A percentile compares a stretch with the other conserved stretches of the same genome.
Conservation (phyloP, 2,113 vertebrate genomes). For the Malurus elegans region DNA sequence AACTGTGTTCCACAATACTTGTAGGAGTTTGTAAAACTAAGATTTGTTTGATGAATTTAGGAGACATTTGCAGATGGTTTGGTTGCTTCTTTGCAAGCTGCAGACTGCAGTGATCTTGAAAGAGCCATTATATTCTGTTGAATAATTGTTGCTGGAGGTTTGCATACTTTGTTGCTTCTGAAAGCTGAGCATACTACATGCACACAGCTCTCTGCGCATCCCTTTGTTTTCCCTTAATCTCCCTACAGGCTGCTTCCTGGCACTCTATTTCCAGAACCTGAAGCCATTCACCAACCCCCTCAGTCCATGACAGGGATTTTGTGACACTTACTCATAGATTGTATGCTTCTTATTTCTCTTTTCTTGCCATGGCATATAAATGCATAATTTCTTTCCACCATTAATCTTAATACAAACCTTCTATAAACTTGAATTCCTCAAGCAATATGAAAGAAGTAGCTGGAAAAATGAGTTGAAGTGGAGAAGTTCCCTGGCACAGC, state of each 20-base stretch:
- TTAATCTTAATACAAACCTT: not conserved
- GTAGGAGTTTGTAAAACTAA: not conserved
- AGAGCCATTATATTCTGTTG: conserved; percentile 23
- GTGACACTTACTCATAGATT: not conserved
- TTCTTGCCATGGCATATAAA: not conserved
- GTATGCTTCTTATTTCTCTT: not conserved
- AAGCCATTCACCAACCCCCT: not conserved
- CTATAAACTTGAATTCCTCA: not conserved
- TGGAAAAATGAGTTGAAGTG: not conserved
- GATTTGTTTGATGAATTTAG: not conserved
- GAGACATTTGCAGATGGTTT: not conserved
- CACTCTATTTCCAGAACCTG: not conserved
- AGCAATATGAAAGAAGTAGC: not conserved
- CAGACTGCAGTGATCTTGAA: not conserved
- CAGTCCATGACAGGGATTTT: not conserved
- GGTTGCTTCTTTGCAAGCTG: not conserved
- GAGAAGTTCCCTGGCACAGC: not conserved
- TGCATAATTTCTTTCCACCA: not conserved
- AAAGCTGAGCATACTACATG: not conserved
- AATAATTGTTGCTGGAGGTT: not conserved
- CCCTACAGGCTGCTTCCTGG: not conserved
- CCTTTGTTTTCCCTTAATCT: conserved; percentile 5
- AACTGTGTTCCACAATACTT: not conserved
- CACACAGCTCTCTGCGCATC: not conserved
- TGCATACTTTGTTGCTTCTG: conserved; percentile 30